Evolutionary conservation across 1,140 invertebrate genomes (phyloP), one percentile per base, ranked within the genome.

Genomic region (Sipha flava): DNA sequence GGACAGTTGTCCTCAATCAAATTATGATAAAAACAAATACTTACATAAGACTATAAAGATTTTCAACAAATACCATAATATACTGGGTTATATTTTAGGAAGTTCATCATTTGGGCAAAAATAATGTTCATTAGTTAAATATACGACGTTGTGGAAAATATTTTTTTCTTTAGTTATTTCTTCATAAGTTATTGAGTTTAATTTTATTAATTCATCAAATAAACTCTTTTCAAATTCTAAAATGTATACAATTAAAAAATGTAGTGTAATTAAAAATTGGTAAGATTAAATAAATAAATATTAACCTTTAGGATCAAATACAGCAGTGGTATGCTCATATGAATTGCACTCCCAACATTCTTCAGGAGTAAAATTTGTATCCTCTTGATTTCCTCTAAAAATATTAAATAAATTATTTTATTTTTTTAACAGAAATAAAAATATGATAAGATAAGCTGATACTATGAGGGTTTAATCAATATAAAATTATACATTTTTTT

Each of bases 61-160:
- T n/a, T n/a, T n/a, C n/a, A n/a, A n/a, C n/a, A n/a, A n/a, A n/a
- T n/a, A n/a, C n/a, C n/a, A n/a, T n/a, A n/a, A n/a, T n/a, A n/a
- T n/a, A n/a, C n/a, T n/a, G n/a, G n/a, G n/a, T n/a, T n/a, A n/a
- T n/a, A n/a, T 34, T 31, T 72, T 75, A 12, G 31, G 23, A 26
- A 37, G 23, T 37, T 77, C 73, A 43, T 77, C 73, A 29, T 16
- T 40, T n/a, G 73, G 73, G n/a, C 73, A 57, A 77, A 77, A 77
- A 77, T 77, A 77, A 77, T 77, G 73, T 43, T 43, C 52, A 40
- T 40, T 59, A 18, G 12, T 12, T 23, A 77, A 57, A 57, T 7
- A 4, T 4, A 40, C 4, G 29, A 29, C 6, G 7, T 7, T 54
- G 34, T 29, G n/a, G 2, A 49, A 14, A n/a, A 49, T n/a, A 6